Percentiles rank a stretch among this genome's conserved stretches.
phyloP scores from a whole-genome alignment of 2,113 vertebrate species.

The Corvus cornix region DNA sequence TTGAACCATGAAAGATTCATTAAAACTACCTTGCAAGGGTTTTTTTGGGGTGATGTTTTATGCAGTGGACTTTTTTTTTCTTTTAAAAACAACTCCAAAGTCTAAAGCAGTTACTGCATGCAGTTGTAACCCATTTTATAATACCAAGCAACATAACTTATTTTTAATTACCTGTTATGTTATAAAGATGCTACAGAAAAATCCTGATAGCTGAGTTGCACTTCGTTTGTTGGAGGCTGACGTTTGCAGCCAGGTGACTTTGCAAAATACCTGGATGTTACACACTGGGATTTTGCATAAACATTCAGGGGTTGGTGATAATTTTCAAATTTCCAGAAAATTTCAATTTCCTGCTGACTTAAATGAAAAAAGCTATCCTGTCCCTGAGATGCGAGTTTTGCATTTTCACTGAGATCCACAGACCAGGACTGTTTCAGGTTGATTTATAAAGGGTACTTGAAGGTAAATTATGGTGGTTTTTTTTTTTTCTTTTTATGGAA shows the following conservation, averaged over 20 bases:
- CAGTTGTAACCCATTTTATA: background rate
- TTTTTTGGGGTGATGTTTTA: background rate
- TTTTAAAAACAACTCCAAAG: background rate
- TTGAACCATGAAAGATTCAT: slow-evolving; percentile 52
- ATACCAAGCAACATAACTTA: background rate
- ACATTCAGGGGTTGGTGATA: background rate
- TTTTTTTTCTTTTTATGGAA: background rate
- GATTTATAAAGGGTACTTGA: background rate
- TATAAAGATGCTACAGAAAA: background rate
- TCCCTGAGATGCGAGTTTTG: background rate
- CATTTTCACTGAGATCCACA: background rate
- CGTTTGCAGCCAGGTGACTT: background rate
- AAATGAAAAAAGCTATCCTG: background rate
- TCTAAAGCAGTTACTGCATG: background rate
- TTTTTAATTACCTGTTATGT: background rate
- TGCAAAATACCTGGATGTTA: background rate
- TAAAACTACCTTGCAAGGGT: background rate
- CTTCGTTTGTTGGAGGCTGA: background rate
- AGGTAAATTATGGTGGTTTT: too few relatives aligned
- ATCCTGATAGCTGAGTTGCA: background rate
- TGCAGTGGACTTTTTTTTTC: background rate
- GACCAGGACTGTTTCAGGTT: background rate
- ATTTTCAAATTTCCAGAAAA: background rate
- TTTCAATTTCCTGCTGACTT: background rate
- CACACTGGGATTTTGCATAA: background rate